Conservation (phyloP, 92 coral and sea anemone genomes). For the Blastomussa wellsi region DNA sequence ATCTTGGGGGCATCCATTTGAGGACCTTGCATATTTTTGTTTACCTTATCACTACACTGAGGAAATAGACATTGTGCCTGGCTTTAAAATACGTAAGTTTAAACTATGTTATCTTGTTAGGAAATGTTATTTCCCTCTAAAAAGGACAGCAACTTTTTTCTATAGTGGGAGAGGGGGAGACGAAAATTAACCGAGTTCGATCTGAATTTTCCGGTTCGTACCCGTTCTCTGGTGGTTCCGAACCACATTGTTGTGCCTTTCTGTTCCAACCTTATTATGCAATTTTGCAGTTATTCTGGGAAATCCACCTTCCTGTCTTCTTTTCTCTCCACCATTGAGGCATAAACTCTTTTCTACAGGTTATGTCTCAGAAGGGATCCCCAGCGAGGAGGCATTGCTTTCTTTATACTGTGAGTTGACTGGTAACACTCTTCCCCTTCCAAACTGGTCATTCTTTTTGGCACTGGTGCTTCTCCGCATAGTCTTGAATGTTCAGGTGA, state of each 20-base stretch:
- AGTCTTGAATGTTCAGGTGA: slow-evolving; percentile 28
- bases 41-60: slow-evolving; percentile 23
- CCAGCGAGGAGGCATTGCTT: slow-evolving; percentile 13
- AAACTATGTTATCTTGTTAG: not conserved
- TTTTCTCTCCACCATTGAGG: not conserved
- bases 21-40: slow-evolving; percentile 43
- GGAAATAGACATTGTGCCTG: slow-evolving; percentile 20
- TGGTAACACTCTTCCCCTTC: slow-evolving; percentile 13
- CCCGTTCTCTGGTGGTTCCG: no score
- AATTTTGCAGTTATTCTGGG: no score
- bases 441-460: slow-evolving; percentile 28
- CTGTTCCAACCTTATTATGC: no score
- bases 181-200: no score
- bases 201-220: no score
- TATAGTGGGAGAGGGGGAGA: no score
- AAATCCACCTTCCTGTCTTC: not conserved
- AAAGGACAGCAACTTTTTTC: not conserved
- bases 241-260: not conserved
- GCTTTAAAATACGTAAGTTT: slow-evolving; percentile 5
- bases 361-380: slow-evolving; percentile 34
- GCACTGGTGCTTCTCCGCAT: slow-evolving; percentile 1
- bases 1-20: slow-evolving; percentile 39
- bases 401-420: slow-evolving; percentile 32
- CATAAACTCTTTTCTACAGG: not conserved
- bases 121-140: no score